Percentiles rank a stretch among this genome's conserved stretches.
phyloP scores from a whole-genome alignment of 2,113 vertebrate genomes.

The Lipotes vexillifer region DNA sequence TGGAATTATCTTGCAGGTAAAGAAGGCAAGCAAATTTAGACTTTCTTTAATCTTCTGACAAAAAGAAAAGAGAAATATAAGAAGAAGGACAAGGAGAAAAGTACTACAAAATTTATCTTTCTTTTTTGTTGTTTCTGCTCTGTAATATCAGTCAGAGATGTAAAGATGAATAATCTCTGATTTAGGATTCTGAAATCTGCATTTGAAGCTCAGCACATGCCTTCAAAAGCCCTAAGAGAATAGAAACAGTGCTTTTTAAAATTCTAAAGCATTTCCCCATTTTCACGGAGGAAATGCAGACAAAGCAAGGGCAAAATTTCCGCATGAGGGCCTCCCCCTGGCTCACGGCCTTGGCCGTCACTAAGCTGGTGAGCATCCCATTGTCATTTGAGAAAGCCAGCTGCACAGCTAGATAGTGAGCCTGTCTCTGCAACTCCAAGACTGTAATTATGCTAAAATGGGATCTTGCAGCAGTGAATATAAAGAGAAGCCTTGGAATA shows the following conservation, averaged over 20 bases:
- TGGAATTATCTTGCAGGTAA: not conserved
- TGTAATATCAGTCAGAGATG: not conserved
- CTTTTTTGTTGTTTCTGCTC: not conserved
- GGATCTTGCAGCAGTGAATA: conserved; percentile 67
- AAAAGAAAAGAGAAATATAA: not conserved
- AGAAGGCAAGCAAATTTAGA: not conserved
- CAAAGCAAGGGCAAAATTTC: conserved; percentile 53
- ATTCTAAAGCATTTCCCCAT: conserved; percentile 21
- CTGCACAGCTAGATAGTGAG: conserved; percentile 62
- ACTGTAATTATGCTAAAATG: conserved; percentile 76
- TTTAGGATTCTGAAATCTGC: conserved; percentile 30
- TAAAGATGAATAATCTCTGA: conserved; percentile 11
- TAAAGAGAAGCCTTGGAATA: conserved; percentile 70
- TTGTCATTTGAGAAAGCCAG: conserved; percentile 67
- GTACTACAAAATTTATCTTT: not conserved
- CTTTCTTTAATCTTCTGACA: not conserved
- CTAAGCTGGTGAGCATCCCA: conserved; percentile 44
- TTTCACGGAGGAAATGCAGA: conserved; percentile 18
- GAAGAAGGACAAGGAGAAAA: not conserved
- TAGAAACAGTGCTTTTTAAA: conserved; percentile 10
- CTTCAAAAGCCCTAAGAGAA: conserved; percentile 30
- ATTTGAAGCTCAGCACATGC: not conserved
- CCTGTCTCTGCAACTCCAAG: conserved; percentile 60
- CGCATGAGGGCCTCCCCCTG: conserved; percentile 37
- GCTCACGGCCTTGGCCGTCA: not conserved